phyloP scores from a whole-genome alignment of 2,113 vertebrate genomes.

The Nicator chloris region DNA sequence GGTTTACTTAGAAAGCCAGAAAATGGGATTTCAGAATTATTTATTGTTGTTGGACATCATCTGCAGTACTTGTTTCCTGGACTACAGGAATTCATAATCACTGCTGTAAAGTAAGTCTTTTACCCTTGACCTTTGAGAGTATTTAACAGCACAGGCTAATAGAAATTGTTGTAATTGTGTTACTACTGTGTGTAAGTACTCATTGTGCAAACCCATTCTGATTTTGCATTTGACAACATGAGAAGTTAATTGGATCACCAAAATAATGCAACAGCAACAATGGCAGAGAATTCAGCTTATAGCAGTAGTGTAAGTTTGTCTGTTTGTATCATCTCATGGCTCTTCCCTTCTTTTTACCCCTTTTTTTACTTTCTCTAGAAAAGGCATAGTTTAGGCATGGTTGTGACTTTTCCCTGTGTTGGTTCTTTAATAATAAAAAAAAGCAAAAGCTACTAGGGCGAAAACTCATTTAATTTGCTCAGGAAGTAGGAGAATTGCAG shows the following conservation, averaged over 20 bases:
- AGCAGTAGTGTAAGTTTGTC: not conserved
- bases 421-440: not conserved
- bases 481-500: not conserved
- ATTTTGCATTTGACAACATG: not conserved
- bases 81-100: not conserved
- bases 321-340: not conserved
- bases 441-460: not conserved
- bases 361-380: no score
- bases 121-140: not conserved
- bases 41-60: not conserved
- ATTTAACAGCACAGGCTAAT: not conserved
- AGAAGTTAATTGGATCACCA: not conserved
- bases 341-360: not conserved
- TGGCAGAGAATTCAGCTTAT: not conserved
- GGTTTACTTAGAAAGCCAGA: not conserved
- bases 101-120: not conserved
- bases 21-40: not conserved
- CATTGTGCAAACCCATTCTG: not conserved
- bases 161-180: not conserved
- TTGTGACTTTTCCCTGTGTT: not conserved
- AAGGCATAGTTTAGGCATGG: not conserved
- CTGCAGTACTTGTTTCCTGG: not conserved
- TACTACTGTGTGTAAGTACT: not conserved
- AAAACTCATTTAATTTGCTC: not conserved
- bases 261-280: not conserved